phyloP scores from a whole-genome alignment of 2,797 vertebrate species.

The Percopsis omiscomaycus region DNA sequence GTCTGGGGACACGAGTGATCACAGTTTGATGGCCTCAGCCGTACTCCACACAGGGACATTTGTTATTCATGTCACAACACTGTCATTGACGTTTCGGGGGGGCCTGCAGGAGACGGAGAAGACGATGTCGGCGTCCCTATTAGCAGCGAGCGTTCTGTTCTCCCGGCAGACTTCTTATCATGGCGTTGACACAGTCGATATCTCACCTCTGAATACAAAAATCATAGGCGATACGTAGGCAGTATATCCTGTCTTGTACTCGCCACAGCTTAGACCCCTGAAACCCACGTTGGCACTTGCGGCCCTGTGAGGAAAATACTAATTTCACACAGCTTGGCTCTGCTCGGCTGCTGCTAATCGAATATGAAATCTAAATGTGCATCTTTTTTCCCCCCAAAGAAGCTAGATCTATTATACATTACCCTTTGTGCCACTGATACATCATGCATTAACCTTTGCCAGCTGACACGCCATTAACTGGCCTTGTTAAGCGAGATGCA shows the following conservation, averaged over 20 bases:
- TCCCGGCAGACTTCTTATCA: slow-evolving; percentile 56
- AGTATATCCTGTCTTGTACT: slow-evolving; percentile 21
- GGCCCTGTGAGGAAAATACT: slow-evolving; percentile 15
- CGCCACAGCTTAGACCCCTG: slow-evolving; percentile 20
- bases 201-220: slow-evolving; percentile 43
- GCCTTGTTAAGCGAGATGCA: slow-evolving; percentile 66
- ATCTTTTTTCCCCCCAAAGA: slow-evolving; percentile 39
- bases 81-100: slow-evolving; percentile 63
- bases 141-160: slow-evolving; percentile 52
- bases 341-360: slow-evolving; percentile 57
- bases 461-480: slow-evolving; percentile 68
- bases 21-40: slow-evolving; percentile 72
- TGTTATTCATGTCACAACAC: slow-evolving; percentile 74
- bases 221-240: slow-evolving; percentile 18
- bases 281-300: slow-evolving; percentile 10
- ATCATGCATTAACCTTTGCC: slow-evolving; percentile 75
- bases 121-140: slow-evolving; percentile 60
- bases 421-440: slow-evolving; percentile 66
- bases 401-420: slow-evolving; percentile 68
- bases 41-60: slow-evolving; percentile 53
- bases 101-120: slow-evolving; percentile 22
- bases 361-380: slow-evolving; percentile 57
- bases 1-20: slow-evolving; percentile 71
- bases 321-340: slow-evolving; percentile 41
- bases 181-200: slow-evolving; percentile 43